Conservation (phyloP, 2,113 vertebrate genomes). For the Mustela lutreola region DNA sequence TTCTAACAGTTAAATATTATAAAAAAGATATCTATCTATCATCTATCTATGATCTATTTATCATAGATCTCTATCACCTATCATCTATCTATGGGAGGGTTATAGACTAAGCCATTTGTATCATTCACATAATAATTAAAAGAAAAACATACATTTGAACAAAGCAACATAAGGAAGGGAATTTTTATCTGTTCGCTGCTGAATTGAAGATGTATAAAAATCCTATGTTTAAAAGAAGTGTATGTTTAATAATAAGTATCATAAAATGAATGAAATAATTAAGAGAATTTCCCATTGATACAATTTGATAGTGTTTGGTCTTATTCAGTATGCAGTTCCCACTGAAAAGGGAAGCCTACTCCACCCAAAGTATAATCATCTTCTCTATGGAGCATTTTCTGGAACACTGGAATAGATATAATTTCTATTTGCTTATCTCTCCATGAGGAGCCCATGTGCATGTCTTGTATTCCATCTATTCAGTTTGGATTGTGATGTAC, state of each 20-base stretch:
- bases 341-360: neutral
- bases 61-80: too few relatives aligned
- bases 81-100: neutral
- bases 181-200: neutral
- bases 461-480: neutral
- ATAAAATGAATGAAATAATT: neutral
- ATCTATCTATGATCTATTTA: neutral
- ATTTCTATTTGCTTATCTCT: neutral
- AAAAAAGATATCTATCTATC: neutral
- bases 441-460: neutral
- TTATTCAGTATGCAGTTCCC: neutral
- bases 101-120: neutral
- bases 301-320: neutral
- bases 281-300: neutral
- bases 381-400: neutral
- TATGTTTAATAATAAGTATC: neutral
- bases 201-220: neutral
- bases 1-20: neutral
- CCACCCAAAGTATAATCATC: neutral
- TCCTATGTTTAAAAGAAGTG: too few relatives aligned
- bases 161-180: neutral
- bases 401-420: neutral
- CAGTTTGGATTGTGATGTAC: neutral
- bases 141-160: neutral
- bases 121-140: neutral